Conservation (phyloP, 2,797 vertebrate species). For the Microctenopoma lineatum region DNA sequence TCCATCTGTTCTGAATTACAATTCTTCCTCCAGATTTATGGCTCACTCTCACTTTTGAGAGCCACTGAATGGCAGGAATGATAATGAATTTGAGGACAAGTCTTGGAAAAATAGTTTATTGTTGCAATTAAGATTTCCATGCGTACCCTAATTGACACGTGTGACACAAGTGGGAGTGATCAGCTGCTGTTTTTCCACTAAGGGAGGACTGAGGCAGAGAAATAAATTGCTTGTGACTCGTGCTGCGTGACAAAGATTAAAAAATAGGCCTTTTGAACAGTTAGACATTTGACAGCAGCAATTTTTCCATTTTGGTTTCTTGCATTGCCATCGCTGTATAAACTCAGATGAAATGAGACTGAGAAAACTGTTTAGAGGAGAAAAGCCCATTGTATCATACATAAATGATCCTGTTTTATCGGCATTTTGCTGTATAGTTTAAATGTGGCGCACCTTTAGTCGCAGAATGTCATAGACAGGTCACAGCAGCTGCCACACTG, state of each 20-base stretch:
- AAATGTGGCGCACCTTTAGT: conserved; percentile 57
- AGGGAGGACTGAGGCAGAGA: conserved; percentile 40
- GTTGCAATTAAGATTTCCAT: conserved; percentile 79
- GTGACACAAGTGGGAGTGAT: conserved; percentile 63
- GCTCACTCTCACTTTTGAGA: conserved; percentile 63
- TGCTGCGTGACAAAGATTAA: conserved; percentile 69
- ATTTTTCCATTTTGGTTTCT: conserved; percentile 69
- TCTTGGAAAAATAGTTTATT: conserved; percentile 81
- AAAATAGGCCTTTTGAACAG: conserved; percentile 67
- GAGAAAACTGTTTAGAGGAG: conserved; percentile 30
- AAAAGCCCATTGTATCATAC: not conserved
- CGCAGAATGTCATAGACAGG: conserved; percentile 60
- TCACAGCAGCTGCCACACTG: conserved; percentile 62
- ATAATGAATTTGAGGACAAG: conserved; percentile 83
- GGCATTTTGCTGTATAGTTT: conserved; percentile 28
- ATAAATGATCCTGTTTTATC: conserved; percentile 31
- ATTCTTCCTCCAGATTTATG: conserved; percentile 78
- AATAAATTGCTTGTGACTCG: conserved; percentile 64
- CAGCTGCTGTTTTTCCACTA: conserved; percentile 39
- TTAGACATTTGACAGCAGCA: conserved; percentile 53
- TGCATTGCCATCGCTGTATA: conserved; percentile 45
- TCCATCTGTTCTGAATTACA: conserved; percentile 85
- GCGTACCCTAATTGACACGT: conserved; percentile 68
- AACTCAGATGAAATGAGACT: conserved; percentile 42
- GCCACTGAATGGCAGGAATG: conserved; percentile 77